These are phyloP conservation scores for Microctonus brassicae DNA, from an alignment of 2,888 invertebrate species.

Conservation along the genomic window DNA sequence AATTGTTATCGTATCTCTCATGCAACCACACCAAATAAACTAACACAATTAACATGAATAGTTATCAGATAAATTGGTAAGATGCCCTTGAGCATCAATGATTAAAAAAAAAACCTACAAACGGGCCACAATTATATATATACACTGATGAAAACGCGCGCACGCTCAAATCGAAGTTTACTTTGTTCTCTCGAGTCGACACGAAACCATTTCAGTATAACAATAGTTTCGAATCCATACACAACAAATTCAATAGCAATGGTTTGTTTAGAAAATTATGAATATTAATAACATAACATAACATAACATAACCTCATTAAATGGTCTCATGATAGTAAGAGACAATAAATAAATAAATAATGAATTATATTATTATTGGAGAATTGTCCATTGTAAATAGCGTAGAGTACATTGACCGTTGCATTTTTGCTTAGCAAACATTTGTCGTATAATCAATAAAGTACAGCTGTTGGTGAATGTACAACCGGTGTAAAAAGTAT, in stretches of 20 bases:
- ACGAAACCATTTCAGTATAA: constrained; percentile 15
- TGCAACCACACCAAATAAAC: background rate
- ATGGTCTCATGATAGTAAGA: too few species aligned
- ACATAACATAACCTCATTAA: background rate
- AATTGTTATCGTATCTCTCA: background rate
- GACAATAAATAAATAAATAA: background rate
- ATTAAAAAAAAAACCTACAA: background rate
- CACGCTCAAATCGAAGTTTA: constrained; percentile 28
- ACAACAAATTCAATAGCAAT: background rate
- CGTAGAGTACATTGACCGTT: background rate
- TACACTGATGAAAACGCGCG: constrained; percentile 19
- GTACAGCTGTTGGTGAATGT: background rate
- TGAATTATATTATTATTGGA: too few species aligned
- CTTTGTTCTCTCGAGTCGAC: background rate
- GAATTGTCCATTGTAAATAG: too few species aligned
- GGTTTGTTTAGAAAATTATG: background rate
- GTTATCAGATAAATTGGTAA: constrained; percentile 24
- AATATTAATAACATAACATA: background rate
- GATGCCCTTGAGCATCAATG: constrained; percentile 30
- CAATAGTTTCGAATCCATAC: background rate
- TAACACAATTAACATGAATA: constrained; percentile 16
- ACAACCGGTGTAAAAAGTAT: background rate
- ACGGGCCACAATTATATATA: background rate
- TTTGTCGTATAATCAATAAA: background rate
- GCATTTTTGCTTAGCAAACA: background rate